Conservation (phyloP, 2,797 vertebrate genomes). For the Molossus molossus region DNA sequence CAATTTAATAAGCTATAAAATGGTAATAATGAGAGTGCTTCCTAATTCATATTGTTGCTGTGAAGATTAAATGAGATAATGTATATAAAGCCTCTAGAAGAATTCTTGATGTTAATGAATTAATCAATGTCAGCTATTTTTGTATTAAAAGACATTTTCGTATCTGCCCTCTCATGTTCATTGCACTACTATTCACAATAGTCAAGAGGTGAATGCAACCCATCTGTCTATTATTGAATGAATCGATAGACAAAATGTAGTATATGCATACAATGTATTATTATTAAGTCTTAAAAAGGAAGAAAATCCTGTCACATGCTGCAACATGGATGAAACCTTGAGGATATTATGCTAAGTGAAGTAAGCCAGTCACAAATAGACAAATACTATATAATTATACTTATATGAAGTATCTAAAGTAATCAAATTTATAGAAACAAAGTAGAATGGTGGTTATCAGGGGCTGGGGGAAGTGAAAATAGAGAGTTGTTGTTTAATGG, state of each 20-base stretch:
- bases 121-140: not conserved
- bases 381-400: not conserved
- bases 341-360: not conserved
- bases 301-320: not conserved
- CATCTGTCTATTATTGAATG: not conserved
- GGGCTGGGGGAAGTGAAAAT: not conserved
- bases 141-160: conserved; percentile 50
- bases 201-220: not conserved
- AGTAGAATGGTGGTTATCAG: conserved; percentile 1
- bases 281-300: not conserved
- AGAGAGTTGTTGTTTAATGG: not conserved
- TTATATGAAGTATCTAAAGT: not conserved
- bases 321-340: not conserved
- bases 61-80: conserved; percentile 59
- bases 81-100: conserved; percentile 18
- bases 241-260: not conserved
- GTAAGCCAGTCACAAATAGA: not conserved
- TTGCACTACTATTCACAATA: not conserved
- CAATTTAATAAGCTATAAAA: conserved; percentile 68
- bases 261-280: not conserved
- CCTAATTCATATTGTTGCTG: not conserved
- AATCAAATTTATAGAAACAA: conserved; percentile 26
- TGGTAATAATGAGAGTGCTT: not conserved
- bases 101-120: conserved; percentile 16
- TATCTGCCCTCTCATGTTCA: not conserved